Evolutionary conservation across 1,140 invertebrate species (phyloP).

Genomic region (Atta colombica): DNA sequence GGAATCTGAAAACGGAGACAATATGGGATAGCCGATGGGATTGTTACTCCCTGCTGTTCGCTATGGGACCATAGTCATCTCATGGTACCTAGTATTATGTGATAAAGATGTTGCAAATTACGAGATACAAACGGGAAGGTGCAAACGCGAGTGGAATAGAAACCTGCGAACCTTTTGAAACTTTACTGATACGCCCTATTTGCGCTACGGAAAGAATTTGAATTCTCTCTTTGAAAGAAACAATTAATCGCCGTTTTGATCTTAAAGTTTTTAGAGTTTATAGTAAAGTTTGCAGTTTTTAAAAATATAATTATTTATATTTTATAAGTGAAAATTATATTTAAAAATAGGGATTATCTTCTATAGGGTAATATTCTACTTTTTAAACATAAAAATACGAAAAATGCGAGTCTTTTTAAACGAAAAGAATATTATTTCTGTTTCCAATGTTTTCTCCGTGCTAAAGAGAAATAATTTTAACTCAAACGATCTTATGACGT

Average conservation of each 20-base stretch:
- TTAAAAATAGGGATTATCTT: background rate
- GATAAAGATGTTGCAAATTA: constrained; percentile 31
- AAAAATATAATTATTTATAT: background rate
- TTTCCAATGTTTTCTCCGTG: background rate
- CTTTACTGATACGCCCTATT: background rate
- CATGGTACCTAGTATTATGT: background rate
- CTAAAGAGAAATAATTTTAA: constrained; percentile 5
- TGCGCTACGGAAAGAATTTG: background rate
- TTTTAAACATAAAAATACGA: background rate
- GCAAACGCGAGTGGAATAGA: background rate
- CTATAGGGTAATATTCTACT: background rate
- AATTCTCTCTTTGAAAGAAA: background rate
- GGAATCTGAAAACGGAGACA: constrained; percentile 47
- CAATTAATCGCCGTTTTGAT: background rate
- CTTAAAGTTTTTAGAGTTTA: no score
- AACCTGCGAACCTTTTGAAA: background rate
- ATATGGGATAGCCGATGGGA: constrained; percentile 1
- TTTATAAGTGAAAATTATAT: background rate
- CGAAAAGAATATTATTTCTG: constrained; percentile 1
- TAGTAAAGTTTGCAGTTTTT: background rate
- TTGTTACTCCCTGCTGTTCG: constrained; percentile 11
- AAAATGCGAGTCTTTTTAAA: background rate
- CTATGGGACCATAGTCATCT: background rate
- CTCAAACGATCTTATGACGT: background rate
- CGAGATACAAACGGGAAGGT: background rate